Conservation (phyloP, 1,140 invertebrate genomes). For the Eurytemora carolleeae region DNA sequence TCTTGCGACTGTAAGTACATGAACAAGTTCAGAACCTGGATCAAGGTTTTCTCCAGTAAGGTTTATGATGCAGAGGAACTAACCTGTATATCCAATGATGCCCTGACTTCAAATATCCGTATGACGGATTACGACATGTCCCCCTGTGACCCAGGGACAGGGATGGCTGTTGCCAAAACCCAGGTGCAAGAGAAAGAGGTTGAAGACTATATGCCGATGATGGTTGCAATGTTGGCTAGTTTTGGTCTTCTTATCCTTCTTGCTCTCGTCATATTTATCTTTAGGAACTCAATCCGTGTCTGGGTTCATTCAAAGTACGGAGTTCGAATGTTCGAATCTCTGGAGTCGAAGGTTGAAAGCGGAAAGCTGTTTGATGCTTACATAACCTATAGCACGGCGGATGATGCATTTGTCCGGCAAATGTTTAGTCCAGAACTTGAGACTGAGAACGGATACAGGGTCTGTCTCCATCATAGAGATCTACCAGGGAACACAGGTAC, state of each 20-base stretch:
- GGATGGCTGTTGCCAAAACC: constrained; percentile 5
- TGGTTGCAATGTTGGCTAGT: constrained; percentile 47
- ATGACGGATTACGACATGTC: constrained; percentile 53
- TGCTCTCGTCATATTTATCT: constrained; percentile 48
- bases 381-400: constrained; percentile 74
- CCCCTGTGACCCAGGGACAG: constrained; percentile 15
- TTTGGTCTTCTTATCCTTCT: constrained; percentile 37
- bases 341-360: constrained; percentile 23
- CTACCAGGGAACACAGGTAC: constrained; percentile 44
- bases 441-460: constrained; percentile 30
- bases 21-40: constrained; percentile 59
- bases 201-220: constrained; percentile 60
- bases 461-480: constrained; percentile 28
- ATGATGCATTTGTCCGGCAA: constrained; percentile 68
- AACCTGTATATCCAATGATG: constrained; percentile 24
- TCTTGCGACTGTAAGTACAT: constrained; percentile 72
- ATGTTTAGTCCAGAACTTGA: constrained; percentile 64
- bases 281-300: constrained; percentile 36
- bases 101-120: no score
- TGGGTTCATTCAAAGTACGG: constrained; percentile 27
- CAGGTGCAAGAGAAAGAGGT: constrained; percentile 29
- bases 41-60: constrained; percentile 39
- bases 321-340: constrained; percentile 44
- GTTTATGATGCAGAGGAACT: constrained; percentile 30
- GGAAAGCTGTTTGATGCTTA: constrained; percentile 80